Conservation (phyloP, 2,113 vertebrate species). For the Gavialis gangeticus region DNA sequence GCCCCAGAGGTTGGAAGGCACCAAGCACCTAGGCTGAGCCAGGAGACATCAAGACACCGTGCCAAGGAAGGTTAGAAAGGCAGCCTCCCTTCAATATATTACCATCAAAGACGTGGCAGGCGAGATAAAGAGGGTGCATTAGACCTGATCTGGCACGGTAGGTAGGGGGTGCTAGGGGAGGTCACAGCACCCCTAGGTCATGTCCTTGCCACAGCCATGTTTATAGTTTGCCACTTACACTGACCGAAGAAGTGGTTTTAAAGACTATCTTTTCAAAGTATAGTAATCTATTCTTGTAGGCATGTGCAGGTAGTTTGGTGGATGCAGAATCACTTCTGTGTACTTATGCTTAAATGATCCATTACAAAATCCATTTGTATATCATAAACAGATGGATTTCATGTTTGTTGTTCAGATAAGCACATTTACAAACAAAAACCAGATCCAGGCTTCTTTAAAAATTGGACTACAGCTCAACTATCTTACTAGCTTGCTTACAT, state of each 20-base stretch:
- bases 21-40: too few species aligned
- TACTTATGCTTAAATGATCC: conserved; percentile 52
- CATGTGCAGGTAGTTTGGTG: conserved; percentile 31
- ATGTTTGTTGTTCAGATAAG: conserved; percentile 53
- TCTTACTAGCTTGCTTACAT: neutral
- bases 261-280: conserved; percentile 68
- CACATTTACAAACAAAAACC: conserved; percentile 20
- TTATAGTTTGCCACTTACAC: conserved; percentile 69
- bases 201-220: too few species aligned
- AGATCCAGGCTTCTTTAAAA: neutral
- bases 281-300: conserved; percentile 65
- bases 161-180: too few species aligned
- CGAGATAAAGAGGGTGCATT: too few species aligned
- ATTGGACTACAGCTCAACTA: neutral
- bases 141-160: too few species aligned
- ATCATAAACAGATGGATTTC: conserved; percentile 40
- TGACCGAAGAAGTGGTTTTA: conserved; percentile 62
- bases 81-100: too few species aligned
- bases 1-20: too few species aligned
- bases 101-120: too few species aligned
- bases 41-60: too few species aligned
- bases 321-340: conserved; percentile 41
- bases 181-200: too few species aligned
- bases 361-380: conserved; percentile 8
- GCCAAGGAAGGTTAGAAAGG: too few species aligned